These are phyloP conservation scores for Eucriotettix oculatus DNA, from an alignment of 2,888 invertebrate genomes.

Conservation along the genomic window DNA sequence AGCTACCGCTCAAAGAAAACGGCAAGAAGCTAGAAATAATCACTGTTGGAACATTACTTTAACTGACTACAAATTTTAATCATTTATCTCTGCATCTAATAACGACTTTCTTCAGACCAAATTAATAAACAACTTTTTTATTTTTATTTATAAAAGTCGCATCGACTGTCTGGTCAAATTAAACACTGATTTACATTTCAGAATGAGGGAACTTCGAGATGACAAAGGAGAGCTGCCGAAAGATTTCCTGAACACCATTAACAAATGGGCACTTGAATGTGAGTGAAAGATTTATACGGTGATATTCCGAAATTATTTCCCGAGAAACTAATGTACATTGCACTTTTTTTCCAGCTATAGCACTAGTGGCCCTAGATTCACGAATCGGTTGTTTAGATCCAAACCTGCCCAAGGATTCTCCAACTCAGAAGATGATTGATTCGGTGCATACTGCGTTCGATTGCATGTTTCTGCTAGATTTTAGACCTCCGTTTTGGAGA, in stretches of 20 bases:
- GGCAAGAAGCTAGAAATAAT: background rate
- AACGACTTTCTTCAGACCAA: too few relatives aligned
- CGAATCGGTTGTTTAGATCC: conserved; percentile 64
- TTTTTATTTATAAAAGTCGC: too few relatives aligned
- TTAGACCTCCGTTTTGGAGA: conserved; percentile 1
- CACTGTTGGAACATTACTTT: too few relatives aligned
- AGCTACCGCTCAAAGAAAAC: too few relatives aligned
- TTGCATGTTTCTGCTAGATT: conserved; percentile 1
- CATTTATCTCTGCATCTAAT: background rate
- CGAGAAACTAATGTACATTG: too few relatives aligned
- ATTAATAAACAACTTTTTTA: too few relatives aligned
- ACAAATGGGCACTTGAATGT: conserved; percentile 47
- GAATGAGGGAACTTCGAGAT: conserved; percentile 23
- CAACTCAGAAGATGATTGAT: conserved; percentile 71
- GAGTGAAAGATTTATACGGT: conserved; percentile 11
- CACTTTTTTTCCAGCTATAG: conserved; percentile 45
- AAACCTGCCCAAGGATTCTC: conserved; percentile 48
- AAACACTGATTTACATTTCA: conserved; percentile 16
- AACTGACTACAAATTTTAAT: too few relatives aligned
- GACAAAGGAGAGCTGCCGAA: conserved; percentile 23
- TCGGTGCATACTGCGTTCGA: conserved; percentile 28
- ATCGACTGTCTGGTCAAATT: too few relatives aligned
- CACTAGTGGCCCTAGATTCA: conserved; percentile 70
- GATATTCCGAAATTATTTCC: too few relatives aligned
- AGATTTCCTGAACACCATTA: conserved; percentile 35